These are phyloP conservation scores for Macrotus californicus DNA, from an alignment of 2,113 vertebrate genomes.

Conservation along the genomic window DNA sequence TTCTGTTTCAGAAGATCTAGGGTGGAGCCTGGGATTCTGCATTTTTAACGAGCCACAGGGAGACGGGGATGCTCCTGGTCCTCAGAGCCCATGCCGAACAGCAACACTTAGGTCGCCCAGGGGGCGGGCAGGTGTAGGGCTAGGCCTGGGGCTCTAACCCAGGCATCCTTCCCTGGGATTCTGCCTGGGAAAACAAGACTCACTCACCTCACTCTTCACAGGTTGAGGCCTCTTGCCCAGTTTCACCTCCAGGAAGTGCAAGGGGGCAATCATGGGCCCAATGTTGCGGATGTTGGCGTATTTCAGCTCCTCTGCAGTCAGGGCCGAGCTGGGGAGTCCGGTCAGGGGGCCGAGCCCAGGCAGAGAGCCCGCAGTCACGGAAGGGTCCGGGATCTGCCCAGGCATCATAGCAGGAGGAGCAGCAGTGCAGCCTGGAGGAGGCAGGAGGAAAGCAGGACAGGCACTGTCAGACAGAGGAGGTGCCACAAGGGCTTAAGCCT, in stretches of 20 bases:
- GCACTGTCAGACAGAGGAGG: background rate
- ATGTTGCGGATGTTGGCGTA: conserved; percentile 91
- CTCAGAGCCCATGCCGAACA: background rate
- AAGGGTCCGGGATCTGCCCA: conserved; percentile 96
- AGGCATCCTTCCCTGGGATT: background rate
- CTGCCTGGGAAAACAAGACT: background rate
- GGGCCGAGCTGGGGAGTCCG: conserved; percentile 89
- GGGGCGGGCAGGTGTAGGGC: accelerated
- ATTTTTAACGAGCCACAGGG: background rate
- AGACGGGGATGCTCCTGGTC: background rate
- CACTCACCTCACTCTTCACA: conserved; percentile 91
- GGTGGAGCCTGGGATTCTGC: background rate
- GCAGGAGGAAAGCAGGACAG: conserved; percentile 2
- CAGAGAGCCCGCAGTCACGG: conserved; percentile 91
- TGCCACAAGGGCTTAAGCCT: background rate
- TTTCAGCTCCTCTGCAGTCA: conserved; percentile 89
- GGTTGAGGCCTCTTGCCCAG: conserved; percentile 89
- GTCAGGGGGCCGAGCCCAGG: conserved; percentile 91
- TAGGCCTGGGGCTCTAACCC: background rate
- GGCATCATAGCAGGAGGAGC: conserved; percentile 92
- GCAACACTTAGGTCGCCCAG: background rate
- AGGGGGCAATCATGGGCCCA: conserved; percentile 90
- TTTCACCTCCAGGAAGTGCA: conserved; percentile 93
- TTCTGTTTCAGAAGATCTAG: background rate
- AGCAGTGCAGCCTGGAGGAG: conserved; percentile 65